Evolutionary conservation across 2,888 invertebrate genomes (phyloP).

Genomic region (Subacronicta megacephala): DNA sequence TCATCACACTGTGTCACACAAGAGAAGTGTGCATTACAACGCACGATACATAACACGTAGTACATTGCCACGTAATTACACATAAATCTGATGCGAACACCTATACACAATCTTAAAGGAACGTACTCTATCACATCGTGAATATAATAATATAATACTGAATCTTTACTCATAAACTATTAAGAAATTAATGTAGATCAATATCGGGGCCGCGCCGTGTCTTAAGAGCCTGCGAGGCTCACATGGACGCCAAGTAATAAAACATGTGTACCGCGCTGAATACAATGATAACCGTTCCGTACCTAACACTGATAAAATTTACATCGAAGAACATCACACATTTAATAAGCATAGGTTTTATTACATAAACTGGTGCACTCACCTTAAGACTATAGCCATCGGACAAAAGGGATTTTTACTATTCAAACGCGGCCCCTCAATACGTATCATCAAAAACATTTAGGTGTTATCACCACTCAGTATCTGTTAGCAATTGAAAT

Average conservation of each 20-base stretch:
- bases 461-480: slow-evolving; percentile 20
- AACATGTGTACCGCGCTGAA: slow-evolving; percentile 6
- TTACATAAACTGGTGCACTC: slow-evolving; percentile 26
- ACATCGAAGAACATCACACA: slow-evolving; percentile 33
- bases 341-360: slow-evolving; percentile 37
- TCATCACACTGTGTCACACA: slow-evolving; percentile 13
- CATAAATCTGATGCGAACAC: slow-evolving; percentile 35
- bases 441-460: slow-evolving; percentile 22
- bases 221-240: slow-evolving; percentile 3
- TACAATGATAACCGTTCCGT: slow-evolving; percentile 20
- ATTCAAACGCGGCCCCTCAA: slow-evolving; percentile 27
- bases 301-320: slow-evolving; percentile 27
- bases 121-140: slow-evolving; percentile 52
- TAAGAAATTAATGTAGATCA: slow-evolving; percentile 28
- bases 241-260: neutral
- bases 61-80: slow-evolving; percentile 19
- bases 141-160: slow-evolving; percentile 50
- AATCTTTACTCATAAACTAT: slow-evolving; percentile 45
- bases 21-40: neutral
- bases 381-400: slow-evolving; percentile 22
- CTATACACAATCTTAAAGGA: slow-evolving; percentile 47
- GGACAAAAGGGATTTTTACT: slow-evolving; percentile 5
- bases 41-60: slow-evolving; percentile 5
- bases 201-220: slow-evolving; percentile 22
- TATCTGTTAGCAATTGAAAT: slow-evolving; percentile 29